phyloP scores from a whole-genome alignment of 2,113 vertebrate genomes.

The Ptychochromis oligacanthus region DNA sequence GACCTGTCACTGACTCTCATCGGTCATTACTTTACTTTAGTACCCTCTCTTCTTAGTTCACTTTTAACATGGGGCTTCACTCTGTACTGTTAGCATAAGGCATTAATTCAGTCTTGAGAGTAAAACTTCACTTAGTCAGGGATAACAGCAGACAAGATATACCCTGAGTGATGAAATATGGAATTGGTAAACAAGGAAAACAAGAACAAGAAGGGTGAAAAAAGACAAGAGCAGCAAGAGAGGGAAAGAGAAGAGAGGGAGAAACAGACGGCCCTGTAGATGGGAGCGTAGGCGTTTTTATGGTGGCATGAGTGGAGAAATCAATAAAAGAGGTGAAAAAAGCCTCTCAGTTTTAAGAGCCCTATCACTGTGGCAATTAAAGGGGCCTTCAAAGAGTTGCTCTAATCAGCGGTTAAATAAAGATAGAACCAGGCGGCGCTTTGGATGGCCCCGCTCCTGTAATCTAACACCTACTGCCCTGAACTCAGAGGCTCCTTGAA shows the following conservation, averaged over 20 bases:
- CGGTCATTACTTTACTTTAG: not conserved
- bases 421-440: constrained; percentile 74
- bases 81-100: not conserved
- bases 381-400: constrained; percentile 74
- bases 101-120: not conserved
- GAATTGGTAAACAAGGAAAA: not conserved
- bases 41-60: not conserved
- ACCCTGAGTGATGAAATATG: constrained; percentile 7
- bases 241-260: constrained; percentile 8
- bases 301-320: constrained; percentile 72
- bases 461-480: constrained; percentile 76
- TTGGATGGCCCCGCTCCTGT: constrained; percentile 71
- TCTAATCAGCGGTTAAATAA: constrained; percentile 77
- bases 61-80: not conserved
- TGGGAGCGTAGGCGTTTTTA: constrained; percentile 67
- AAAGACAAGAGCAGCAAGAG: constrained; percentile 13
- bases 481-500: constrained; percentile 71
- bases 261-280: constrained; percentile 25
- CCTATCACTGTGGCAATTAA: constrained; percentile 71
- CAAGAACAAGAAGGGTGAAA: not conserved
- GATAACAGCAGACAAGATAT: not conserved
- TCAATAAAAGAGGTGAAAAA: constrained; percentile 76
- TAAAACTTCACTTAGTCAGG: not conserved
- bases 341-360: constrained; percentile 59
- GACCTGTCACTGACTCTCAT: not conserved